Evolutionary conservation across 2,113 vertebrate species (phyloP), one percentile per base, ranked within the genome.

Genomic region (Lycaon pictus): DNA sequence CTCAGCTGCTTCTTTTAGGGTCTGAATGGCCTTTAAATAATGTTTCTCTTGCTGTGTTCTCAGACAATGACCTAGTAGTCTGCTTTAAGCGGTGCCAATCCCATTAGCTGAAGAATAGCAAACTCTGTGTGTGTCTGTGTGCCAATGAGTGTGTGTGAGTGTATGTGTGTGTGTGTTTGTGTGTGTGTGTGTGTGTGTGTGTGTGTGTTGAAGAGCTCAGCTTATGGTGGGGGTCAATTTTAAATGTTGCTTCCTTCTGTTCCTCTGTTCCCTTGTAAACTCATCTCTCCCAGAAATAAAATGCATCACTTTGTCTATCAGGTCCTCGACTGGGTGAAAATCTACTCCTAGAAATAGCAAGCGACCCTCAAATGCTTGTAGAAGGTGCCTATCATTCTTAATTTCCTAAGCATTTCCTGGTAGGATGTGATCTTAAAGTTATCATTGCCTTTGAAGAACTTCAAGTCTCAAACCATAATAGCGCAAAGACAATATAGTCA

Each of bases 11-110:
- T 98, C 98, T 98, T 99, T 98, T 98, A 93, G 98, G 97, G 95
- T 88, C 97, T 99, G 98, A 99, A 99, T 99, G 98, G 98, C 97
- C 98, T 99, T 99, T 99, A 98, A 99, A 99, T 99, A 99, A 99
- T 99, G 99, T 99, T 99, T 99, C 99, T 99, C 98, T 99, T 99
- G 98, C 99, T 98, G 98, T 97, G 98, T 98, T 88, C 94, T 17
- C 98, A 98, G 98, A 99, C 99, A 99, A 99, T 99, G 95, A 98
- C 98, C 97, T 95, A 95, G 98, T 98, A 98, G 98, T 98, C 98
- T 72, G 98, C 98, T 99, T 98, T 98, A 98, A 99, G 98, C 98
- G 88, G 98, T 99, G 99, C 99, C 98, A 99, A 99, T 99, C 99
- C 99, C 98, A 99, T 99, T 99, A 99, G 99, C 97, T 62, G 95